Conservation (phyloP, 1,140 invertebrate species). For the Artemia franciscana region DNA sequence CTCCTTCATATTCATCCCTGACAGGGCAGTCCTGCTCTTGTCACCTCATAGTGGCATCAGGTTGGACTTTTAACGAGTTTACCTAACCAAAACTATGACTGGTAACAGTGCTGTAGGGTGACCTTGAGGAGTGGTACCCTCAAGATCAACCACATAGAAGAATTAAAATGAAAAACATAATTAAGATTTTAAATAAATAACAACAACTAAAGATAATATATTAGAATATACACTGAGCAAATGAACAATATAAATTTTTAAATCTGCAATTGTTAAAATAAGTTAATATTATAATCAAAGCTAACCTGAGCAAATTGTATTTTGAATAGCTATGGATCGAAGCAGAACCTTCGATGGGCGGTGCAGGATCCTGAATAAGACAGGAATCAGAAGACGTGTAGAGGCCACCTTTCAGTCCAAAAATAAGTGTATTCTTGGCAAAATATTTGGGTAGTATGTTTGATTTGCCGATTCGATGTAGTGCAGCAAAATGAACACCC, state of each 20-base stretch:
- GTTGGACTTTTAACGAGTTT: too few relatives aligned
- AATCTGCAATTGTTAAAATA: too few relatives aligned
- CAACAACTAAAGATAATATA: not conserved
- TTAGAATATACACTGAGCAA: not conserved
- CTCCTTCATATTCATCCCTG: too few relatives aligned
- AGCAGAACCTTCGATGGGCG: not conserved
- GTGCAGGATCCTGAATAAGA: not conserved
- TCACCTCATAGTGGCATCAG: too few relatives aligned
- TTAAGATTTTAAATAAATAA: not conserved
- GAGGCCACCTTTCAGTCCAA: not conserved
- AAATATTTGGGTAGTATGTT: not conserved
- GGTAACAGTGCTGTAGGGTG: too few relatives aligned
- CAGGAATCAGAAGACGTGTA: not conserved
- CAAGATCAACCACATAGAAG: not conserved
- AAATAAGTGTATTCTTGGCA: not conserved
- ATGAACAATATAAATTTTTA: too few relatives aligned
- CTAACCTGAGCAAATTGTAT: not conserved
- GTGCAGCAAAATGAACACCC: not conserved
- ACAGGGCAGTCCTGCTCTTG: too few relatives aligned
- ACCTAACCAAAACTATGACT: too few relatives aligned
- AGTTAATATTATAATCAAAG: too few relatives aligned
- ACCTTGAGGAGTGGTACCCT: not conserved
- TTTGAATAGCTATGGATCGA: not conserved
- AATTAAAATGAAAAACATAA: not conserved
- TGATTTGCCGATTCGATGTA: not conserved